phyloP scores from a whole-genome alignment of 2,888 invertebrate species.

The Nephrotoma appendiculata region DNA sequence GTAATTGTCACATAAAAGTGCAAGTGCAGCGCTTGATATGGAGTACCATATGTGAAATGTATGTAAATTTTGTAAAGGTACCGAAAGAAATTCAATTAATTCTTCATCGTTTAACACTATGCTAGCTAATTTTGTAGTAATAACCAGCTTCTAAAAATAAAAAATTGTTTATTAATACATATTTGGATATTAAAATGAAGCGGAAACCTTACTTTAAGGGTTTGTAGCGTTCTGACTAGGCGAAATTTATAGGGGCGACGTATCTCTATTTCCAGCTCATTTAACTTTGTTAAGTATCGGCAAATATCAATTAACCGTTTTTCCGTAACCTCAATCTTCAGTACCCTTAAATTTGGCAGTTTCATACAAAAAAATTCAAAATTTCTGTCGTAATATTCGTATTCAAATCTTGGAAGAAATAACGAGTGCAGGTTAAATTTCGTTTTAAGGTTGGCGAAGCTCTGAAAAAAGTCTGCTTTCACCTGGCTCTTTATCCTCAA shows the following conservation, averaged over 20 bases:
- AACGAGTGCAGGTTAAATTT: neutral
- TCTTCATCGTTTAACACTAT: neutral
- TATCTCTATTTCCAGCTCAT: neutral
- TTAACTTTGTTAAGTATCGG: neutral
- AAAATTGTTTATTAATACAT: neutral
- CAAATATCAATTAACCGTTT: neutral
- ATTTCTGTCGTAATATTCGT: neutral
- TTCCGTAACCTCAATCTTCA: neutral
- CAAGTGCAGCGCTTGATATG: neutral
- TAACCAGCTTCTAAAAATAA: neutral
- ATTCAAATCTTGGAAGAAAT: neutral
- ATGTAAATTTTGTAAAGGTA: neutral
- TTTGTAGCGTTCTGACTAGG: neutral
- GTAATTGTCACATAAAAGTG: neutral
- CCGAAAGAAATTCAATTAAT: neutral
- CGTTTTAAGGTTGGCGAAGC: neutral
- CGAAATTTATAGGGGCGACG: neutral
- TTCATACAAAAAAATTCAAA: neutral
- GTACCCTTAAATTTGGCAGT: neutral
- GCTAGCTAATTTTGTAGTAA: rapidly evolving
- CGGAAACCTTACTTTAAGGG: neutral
- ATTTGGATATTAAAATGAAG: neutral
- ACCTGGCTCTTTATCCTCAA: neutral
- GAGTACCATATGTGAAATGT: neutral
- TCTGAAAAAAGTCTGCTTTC: neutral